These are phyloP conservation scores for Neogale vison DNA, from an alignment of 2,113 vertebrate genomes.

Conservation along the genomic window DNA sequence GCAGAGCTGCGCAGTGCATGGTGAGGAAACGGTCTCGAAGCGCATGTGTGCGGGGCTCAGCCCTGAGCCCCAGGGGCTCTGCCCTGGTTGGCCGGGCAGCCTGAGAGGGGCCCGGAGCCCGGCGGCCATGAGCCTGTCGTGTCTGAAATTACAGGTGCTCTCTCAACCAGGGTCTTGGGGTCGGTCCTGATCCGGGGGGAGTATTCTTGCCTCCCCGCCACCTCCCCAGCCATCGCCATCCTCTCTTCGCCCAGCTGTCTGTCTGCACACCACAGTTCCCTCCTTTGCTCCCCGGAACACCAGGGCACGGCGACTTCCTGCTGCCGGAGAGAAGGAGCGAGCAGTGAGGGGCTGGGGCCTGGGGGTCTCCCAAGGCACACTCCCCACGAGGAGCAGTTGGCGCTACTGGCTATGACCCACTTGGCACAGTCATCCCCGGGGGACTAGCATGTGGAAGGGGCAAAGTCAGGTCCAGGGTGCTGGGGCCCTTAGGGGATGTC, in stretches of 20 bases:
- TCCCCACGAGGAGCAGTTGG: not conserved
- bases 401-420: not conserved
- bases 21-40: rapidly evolving
- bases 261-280: not conserved
- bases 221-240: rapidly evolving
- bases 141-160: not conserved
- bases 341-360: not conserved
- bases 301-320: not conserved
- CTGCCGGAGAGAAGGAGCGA: not conserved
- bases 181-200: not conserved
- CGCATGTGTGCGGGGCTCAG: rapidly evolving
- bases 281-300: not conserved
- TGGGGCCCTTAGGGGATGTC: not conserved
- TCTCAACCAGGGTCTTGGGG: not conserved
- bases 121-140: not conserved
- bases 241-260: not conserved
- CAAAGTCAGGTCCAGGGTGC: not conserved
- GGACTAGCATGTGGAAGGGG: not conserved
- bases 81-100: not conserved
- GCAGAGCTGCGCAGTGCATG: not conserved
- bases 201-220: not conserved
- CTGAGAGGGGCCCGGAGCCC: not conserved
- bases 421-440: not conserved
- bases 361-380: not conserved
- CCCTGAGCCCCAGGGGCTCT: no score